These are phyloP conservation scores for Bombycilla garrulus DNA, from an alignment of 2,113 vertebrate species.

Conservation along the genomic window DNA sequence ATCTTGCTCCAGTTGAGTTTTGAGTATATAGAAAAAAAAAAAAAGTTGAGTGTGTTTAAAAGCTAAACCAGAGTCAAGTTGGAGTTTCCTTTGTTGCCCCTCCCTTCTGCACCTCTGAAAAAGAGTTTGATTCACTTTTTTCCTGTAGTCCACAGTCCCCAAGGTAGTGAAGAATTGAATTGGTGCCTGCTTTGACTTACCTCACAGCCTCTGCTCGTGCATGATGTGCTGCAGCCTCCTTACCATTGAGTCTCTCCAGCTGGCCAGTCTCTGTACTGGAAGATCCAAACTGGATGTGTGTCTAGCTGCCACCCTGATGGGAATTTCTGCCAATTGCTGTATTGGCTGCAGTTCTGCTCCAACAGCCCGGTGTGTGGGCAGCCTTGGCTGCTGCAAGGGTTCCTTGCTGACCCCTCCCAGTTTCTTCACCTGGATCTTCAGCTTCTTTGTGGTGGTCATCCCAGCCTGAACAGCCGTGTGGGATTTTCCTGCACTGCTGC, in stretches of 20 bases:
- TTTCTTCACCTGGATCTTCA: neutral
- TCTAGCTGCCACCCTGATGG: neutral
- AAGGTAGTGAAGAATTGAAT: neutral
- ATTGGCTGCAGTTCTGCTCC: neutral
- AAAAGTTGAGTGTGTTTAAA: neutral
- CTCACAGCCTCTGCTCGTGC: neutral
- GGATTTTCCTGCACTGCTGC: neutral
- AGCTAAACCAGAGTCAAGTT: neutral
- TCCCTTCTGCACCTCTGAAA: neutral
- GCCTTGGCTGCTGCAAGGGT: neutral
- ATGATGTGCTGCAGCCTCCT: neutral
- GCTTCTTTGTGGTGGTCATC: neutral
- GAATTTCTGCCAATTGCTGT: neutral
- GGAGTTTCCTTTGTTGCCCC: neutral
- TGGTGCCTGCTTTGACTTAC: neutral
- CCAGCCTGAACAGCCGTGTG: fast-evolving
- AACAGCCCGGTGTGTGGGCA: neutral
- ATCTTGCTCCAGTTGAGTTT: neutral
- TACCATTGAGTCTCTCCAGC: neutral
- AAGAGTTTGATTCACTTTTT: neutral
- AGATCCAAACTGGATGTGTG: fast-evolving
- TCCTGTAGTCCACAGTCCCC: neutral
- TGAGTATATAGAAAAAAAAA: neutral
- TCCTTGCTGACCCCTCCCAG: neutral
- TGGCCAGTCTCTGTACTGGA: neutral